Evolutionary conservation across 2,113 vertebrate genomes (phyloP).

Genomic region (Myocastor coypus): DNA sequence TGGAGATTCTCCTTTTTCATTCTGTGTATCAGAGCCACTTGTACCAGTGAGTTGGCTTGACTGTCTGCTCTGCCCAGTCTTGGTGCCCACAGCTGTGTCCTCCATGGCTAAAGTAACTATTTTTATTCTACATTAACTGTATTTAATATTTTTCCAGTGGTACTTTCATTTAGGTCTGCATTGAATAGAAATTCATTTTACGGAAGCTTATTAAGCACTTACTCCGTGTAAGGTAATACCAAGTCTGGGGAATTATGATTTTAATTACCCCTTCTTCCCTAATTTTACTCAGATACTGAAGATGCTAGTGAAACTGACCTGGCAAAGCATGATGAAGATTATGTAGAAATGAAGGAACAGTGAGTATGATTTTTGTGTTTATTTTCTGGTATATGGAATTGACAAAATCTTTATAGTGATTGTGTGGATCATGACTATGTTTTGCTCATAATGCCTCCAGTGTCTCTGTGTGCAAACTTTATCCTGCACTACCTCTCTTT

Average conservation of each 20-base stretch:
- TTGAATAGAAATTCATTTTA: neutral
- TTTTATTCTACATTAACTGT: neutral
- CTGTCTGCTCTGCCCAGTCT: neutral
- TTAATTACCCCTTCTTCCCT: neutral
- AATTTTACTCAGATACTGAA: constrained; percentile 93
- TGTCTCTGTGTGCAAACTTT: neutral
- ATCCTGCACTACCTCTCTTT: neutral
- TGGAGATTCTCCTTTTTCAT: neutral
- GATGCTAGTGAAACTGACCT: constrained; percentile 99
- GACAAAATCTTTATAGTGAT: neutral
- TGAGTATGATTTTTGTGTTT: constrained; percentile 85
- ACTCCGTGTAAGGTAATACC: neutral
- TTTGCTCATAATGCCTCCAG: neutral
- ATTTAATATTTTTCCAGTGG: neutral
- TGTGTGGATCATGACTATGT: neutral
- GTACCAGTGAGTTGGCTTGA: neutral
- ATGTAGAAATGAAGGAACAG: constrained; percentile 99
- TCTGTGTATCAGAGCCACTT: neutral
- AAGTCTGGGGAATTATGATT: neutral
- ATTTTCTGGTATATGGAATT: neutral
- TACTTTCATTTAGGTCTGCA: neutral
- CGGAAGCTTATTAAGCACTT: neutral
- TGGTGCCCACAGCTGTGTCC: neutral
- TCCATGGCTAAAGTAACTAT: neutral
- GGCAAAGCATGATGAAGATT: constrained; percentile 98